Base-by-base conservation (phyloP, 2,888 invertebrate species). In the Catocala nupta region DNA sequence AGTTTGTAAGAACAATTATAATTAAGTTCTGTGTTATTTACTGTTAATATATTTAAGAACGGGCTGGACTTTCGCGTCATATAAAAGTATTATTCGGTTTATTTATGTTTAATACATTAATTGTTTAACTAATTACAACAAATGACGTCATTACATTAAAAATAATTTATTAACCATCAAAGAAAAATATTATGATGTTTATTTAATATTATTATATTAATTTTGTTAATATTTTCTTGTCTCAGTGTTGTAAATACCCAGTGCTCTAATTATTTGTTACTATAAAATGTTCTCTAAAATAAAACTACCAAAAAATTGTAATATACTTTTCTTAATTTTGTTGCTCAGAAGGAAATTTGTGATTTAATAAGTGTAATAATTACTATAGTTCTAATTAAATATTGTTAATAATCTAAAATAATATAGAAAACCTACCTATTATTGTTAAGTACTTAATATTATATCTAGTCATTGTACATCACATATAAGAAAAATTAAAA, bases 381-480 rank as follows among this genome's bases (percentile, higher is more conserved):
- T 16, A 47, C 6, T 47, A 16, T 13, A 13, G 47, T 33, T 49
- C 33, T 33, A 16, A 16, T 5, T 16, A 50, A 45, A n/a, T 45
- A 42, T 34, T 39, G 10, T 36, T 16, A 13, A 39, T 36, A 7
- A 25, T 34, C 11, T 49, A 56, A 9, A 3, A 25, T 25, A 25
- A 25, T 25, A 25, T 25, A 25, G 25, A 25, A 11, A 45, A 64
- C 66, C 62, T 77, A 75, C 70, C 74, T 68, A 73, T 59, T 63
- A 63, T 53, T 54, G 1, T 44, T 65, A 60, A 72, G 65, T 67
- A 65, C 69, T 66, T 78, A 65, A 62, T 75, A 59, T 78, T 77
- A 71, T 61, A 69, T 87, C 86, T 87, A 87, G 86, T 87, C 86
- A 87, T 78, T 75, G 58, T 70, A 74, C 81, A 82, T 83, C 81